Base-by-base conservation (phyloP, 2,113 vertebrate species). In the Suricata suricatta region DNA sequence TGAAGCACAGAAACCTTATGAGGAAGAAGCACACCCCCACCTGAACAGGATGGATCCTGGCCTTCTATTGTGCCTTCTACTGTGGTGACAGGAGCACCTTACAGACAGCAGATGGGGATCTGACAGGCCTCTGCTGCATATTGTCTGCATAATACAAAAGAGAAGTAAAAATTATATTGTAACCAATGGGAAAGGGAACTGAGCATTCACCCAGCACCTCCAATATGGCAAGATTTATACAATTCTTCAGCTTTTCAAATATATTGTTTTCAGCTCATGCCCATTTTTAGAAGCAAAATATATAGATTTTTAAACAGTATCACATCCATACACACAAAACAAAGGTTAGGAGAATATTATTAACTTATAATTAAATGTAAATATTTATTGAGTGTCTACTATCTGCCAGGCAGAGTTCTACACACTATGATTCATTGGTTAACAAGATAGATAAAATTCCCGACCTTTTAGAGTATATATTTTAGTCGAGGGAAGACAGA, bases 41-140 rank as follows among this genome's bases (percentile, higher is more conserved):
- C 99, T 99, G 99, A 11, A 99, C 98, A 0, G 99, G 99, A 97
- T 99, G 99, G 88, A 99, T 98, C 96, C 99, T 99, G 97, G 97
- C 99, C 93, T 97, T 99, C 99, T 94, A 99, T 99, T 74, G 99
- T 93, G 44, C 99, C 99, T 98, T 99, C 99, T 79, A 99, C 99
- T 0, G 99, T 99, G 95, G 99, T 99, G 97, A 99, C 71, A 0
- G 99, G 99, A 7, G 98, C 97, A 5, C 99, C 99, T 3, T 99
- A 97, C 21, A 99, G 98, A 41, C 99, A 99, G 66, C 99, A 99
- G n/a, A 99, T 76, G 3, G 99, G 99, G 76, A 99, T 97, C 63
- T 99, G 98, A 60, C 99, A 99, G 92, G 99, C 99, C 14, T 98
- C 99, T 84, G 98, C 99, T 0, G 99, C 98, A 90, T 95, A 98